Percentiles rank a stretch among this genome's conserved stretches.
Evolutionary conservation across 2,888 invertebrate species (phyloP).

Genomic region (Drosophila acutilabella): DNA sequence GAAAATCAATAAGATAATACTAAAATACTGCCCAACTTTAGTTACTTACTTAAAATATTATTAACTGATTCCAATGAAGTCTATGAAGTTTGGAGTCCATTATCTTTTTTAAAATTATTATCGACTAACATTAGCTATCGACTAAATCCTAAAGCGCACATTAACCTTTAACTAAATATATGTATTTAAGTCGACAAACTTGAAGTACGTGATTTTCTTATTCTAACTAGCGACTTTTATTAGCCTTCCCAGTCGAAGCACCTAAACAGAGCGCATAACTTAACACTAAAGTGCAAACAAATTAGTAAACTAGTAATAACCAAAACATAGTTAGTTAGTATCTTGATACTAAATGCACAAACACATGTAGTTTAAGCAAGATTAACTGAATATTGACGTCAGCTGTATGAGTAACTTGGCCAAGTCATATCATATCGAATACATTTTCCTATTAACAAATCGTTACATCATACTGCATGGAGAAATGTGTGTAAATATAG

Average conservation of each 20-base stretch:
- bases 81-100: no score
- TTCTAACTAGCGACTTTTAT: no score
- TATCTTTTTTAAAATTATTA: no score
- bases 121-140: no score
- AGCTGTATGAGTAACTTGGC: constrained; percentile 35
- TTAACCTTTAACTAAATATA: no score
- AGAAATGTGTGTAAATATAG: neutral
- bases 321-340: constrained; percentile 10
- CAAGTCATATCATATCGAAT: constrained; percentile 8
- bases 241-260: neutral
- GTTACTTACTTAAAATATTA: no score
- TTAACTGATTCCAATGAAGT: neutral
- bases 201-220: no score
- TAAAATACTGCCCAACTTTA: no score
- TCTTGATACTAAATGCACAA: constrained; percentile 4
- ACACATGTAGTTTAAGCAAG: constrained; percentile 1
- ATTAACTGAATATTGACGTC: constrained; percentile 18
- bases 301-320: neutral
- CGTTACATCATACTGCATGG: neutral
- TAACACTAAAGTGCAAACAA: neutral
- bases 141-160: no score
- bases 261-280: constrained; percentile 4
- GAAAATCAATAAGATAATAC: no score
- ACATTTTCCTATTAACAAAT: neutral
- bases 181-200: no score